These are phyloP conservation scores for Paracanthobrama guichenoti DNA, from an alignment of 2,113 vertebrate genomes.

Conservation along the genomic window DNA sequence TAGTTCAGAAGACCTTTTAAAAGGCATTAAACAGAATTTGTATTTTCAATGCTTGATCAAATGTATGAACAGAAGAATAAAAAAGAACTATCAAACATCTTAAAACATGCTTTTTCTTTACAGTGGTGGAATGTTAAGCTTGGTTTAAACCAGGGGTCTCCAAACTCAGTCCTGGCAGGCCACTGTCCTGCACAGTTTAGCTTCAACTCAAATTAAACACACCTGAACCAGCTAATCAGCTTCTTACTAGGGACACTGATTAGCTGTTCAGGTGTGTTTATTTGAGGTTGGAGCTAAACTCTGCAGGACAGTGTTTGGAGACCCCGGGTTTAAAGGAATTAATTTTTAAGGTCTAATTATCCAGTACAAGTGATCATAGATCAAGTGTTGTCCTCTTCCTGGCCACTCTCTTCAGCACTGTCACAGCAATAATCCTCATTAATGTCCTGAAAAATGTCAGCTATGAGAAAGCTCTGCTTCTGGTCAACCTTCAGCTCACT, in stretches of 20 bases:
- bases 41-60: background rate
- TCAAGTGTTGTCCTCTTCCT: background rate
- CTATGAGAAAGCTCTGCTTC: constrained; percentile 51
- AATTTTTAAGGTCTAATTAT: background rate
- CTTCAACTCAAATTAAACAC: too few relatives aligned
- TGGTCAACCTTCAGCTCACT: background rate
- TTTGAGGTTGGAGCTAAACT: too few relatives aligned
- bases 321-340: background rate
- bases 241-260: too few relatives aligned
- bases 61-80: background rate
- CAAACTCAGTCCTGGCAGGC: too few relatives aligned
- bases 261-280: too few relatives aligned
- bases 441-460: constrained; percentile 57
- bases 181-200: too few relatives aligned
- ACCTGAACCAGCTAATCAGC: too few relatives aligned
- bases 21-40: background rate
- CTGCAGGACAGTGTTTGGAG: too few relatives aligned
- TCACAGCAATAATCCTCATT: constrained; percentile 46
- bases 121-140: background rate
- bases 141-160: background rate
- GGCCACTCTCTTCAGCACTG: background rate
- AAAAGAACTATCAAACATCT: background rate
- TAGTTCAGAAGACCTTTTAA: background rate
- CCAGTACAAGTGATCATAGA: background rate
- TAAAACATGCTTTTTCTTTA: background rate